phyloP scores from a whole-genome alignment of 2,113 vertebrate genomes.

The Nycticryphes semicollaris region DNA sequence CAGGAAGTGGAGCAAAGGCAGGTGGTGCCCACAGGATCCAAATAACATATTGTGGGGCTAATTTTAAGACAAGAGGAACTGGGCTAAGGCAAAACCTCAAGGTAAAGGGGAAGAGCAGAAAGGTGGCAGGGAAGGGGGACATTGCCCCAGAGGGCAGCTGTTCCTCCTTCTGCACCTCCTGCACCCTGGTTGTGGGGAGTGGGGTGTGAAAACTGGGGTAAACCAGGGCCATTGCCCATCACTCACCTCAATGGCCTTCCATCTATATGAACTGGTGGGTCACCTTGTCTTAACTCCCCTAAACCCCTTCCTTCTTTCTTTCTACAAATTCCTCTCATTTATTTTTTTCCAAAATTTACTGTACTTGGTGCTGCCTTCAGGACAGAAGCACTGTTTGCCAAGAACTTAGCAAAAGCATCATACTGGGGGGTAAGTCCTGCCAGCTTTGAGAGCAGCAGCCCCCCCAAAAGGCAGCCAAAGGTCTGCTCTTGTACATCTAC shows the following conservation, averaged over 20 bases:
- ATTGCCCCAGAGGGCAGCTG: not conserved
- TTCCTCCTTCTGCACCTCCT: not conserved
- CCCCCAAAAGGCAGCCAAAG: not conserved
- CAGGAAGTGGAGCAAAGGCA: not conserved
- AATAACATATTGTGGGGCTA: not conserved
- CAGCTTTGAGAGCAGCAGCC: not conserved
- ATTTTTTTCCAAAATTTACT: not conserved
- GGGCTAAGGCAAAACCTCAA: not conserved
- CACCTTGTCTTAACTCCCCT: not conserved
- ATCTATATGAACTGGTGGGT: not conserved
- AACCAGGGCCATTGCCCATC: not conserved
- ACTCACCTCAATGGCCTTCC: not conserved
- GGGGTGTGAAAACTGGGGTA: not conserved
- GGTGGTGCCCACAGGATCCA: accelerated
- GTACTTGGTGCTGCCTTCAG: not conserved
- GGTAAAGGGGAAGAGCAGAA: not conserved
- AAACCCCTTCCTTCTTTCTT: not conserved
- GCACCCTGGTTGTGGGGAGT: not conserved
- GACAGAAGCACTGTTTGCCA: not conserved
- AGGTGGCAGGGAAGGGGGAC: not conserved
- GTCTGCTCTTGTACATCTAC: not conserved
- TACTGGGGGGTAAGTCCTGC: not conserved
- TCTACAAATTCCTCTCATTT: too few relatives aligned
- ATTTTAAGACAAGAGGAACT: not conserved
- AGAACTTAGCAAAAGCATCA: not conserved